Evolutionary conservation across 2,888 invertebrate species (phyloP).

Genomic region (Acholoe squamosa): DNA sequence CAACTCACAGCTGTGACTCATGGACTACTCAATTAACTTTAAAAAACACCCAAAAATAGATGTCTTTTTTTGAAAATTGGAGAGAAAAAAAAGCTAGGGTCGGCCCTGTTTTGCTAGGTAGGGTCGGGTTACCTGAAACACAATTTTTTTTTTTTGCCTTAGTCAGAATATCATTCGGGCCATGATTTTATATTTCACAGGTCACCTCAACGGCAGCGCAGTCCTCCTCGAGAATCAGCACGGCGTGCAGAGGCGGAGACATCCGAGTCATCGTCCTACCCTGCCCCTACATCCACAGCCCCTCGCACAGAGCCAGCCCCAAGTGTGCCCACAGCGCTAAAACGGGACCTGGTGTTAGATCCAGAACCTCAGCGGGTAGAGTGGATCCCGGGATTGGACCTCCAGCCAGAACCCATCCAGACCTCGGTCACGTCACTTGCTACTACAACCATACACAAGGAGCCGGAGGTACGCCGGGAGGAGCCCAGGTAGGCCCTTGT

Average conservation of each 20-base stretch:
- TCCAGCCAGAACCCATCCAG: slow-evolving; percentile 15
- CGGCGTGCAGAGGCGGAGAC: not conserved
- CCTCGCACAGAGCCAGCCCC: not conserved
- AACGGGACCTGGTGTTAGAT: not conserved
- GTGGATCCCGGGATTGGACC: slow-evolving; percentile 46
- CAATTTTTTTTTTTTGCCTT: not conserved
- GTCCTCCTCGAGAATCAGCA: not conserved
- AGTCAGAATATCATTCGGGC: not conserved
- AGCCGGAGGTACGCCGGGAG: not conserved
- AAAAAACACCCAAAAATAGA: no score
- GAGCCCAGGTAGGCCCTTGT: not conserved
- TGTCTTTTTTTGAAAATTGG: no score
- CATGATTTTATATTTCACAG: not conserved
- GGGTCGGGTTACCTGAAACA: no score
- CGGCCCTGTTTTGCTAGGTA: no score
- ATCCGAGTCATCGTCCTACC: not conserved
- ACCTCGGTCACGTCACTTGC: not conserved
- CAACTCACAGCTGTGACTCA: no score
- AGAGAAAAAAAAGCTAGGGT: no score
- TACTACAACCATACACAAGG: not conserved
- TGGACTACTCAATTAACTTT: no score
- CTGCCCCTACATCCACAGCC: not conserved
- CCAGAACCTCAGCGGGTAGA: not conserved
- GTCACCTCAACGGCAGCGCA: not conserved
- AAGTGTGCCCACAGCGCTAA: not conserved